Base-by-base conservation (phyloP, 2,888 invertebrate genomes). In the Xestia ashworthii region DNA sequence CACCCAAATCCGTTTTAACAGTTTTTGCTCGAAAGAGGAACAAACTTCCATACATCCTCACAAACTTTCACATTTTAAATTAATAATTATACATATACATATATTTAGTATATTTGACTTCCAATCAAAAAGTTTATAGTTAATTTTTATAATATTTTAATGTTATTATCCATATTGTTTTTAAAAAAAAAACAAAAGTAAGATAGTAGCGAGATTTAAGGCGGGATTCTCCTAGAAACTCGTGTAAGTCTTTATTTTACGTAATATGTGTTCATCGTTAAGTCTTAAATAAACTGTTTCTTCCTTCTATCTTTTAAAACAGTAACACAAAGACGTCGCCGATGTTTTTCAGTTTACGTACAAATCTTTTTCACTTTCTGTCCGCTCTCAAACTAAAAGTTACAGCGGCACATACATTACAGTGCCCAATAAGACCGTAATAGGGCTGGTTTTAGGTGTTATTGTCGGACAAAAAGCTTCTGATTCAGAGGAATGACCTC, bases 401-500 rank as follows among this genome's bases (percentile, higher is more conserved):
- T 69, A 83, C 60, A 69, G 60, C 71, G 60, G 32, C 76, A 74
- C 60, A 76, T 81, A 78, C 81, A 78, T 88, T 87, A 82, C 76
- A 25, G 76, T 65, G 78, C 67, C 74, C 81, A 79, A 88, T 88
- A 84, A 79, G 75, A 65, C 69, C 66, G 76, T 76, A 81, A 81
- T 81, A 80, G 74, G 73, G 38, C 53, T 85, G 80, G 82, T 82
- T 74, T 85, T 80, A 80, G 82, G 78, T 81, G 79, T 87, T 84
- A 88, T 87, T 88, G 88, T 84, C 86, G 79, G 71, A 66, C 64
- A 84, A 83, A 90, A 89, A 88, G 84, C 87, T 83, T 87, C 91
- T 91, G 92, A 93, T 93, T 92, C 90, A 90, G 92, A 92, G 90
- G 90, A 92, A 91, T 90, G 87, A 90, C 89, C 87, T 80, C 72